Percentiles rank a stretch among this genome's conserved stretches.
phyloP scores from a whole-genome alignment of 2,888 invertebrate genomes.

The Ariolimax columbianus region DNA sequence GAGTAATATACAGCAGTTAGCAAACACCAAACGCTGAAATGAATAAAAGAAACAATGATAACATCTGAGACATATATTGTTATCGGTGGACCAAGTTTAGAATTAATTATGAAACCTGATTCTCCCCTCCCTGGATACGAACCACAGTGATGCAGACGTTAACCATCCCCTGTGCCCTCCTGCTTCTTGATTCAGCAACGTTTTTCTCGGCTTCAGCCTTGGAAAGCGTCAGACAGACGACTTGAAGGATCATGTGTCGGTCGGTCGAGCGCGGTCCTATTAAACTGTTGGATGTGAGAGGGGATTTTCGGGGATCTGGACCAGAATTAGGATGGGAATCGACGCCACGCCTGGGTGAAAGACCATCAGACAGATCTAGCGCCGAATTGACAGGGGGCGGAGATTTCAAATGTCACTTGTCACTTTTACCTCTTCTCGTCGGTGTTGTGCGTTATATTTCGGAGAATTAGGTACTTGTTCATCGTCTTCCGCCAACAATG shows the following conservation, averaged over 20 bases:
- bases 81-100: neutral
- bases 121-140: neutral
- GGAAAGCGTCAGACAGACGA: neutral
- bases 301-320: slow-evolving; percentile 17
- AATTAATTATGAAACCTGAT: neutral
- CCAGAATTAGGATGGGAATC: slow-evolving; percentile 1
- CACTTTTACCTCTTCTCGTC: slow-evolving; percentile 21
- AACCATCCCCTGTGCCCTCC: neutral
- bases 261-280: neutral
- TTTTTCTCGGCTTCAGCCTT: neutral
- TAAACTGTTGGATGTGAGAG: neutral
- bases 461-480: neutral
- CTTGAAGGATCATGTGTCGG: neutral
- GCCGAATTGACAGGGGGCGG: slow-evolving; percentile 22
- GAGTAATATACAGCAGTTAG: too few relatives aligned
- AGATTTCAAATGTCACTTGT: slow-evolving; percentile 43
- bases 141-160: neutral
- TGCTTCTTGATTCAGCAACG: neutral
- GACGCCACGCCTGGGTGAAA: slow-evolving; percentile 1
- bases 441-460: neutral
- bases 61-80: neutral
- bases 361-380: slow-evolving; percentile 4
- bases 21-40: too few relatives aligned
- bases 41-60: neutral
- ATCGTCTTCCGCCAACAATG: neutral